Conservation (phyloP, 2,113 vertebrate genomes). For the Plecotus auritus region DNA sequence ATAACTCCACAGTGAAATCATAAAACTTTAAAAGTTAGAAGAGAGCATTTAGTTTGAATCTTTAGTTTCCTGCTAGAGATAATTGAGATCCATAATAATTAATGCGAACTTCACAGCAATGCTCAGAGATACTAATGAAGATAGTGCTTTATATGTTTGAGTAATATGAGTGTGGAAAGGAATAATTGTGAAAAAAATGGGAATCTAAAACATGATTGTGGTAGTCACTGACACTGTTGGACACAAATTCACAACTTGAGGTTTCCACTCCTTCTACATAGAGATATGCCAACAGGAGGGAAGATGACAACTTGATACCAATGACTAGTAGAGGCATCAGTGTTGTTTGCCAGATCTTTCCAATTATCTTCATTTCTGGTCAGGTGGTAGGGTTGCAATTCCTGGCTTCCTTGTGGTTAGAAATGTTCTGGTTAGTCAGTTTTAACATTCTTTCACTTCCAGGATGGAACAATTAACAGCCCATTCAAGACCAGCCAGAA, state of each 20-base stretch:
- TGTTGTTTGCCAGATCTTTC: neutral
- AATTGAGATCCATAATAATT: neutral
- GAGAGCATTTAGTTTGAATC: neutral
- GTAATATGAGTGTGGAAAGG: neutral
- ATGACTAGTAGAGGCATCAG: neutral
- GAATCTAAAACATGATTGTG: neutral
- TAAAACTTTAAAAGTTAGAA: neutral
- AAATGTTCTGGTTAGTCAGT: neutral
- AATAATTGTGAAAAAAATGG: neutral
- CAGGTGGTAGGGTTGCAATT: neutral
- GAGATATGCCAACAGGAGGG: neutral
- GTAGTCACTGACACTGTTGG: neutral
- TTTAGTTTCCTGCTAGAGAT: neutral
- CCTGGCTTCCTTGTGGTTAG: neutral
- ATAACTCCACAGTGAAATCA: neutral
- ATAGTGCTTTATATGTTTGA: neutral
- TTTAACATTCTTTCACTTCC: neutral
- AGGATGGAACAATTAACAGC: neutral
- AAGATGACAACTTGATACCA: neutral
- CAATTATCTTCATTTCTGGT: neutral
- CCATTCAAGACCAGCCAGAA: neutral
- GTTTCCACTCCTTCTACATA: neutral
- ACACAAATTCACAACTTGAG: neutral
- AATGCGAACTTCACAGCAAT: neutral
- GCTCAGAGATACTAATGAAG: neutral